Percentiles rank a stretch among this genome's conserved stretches.
These are phyloP conservation scores for Herminia tarsipennalis DNA, from an alignment of 2,888 invertebrate species.

Conservation along the genomic window DNA sequence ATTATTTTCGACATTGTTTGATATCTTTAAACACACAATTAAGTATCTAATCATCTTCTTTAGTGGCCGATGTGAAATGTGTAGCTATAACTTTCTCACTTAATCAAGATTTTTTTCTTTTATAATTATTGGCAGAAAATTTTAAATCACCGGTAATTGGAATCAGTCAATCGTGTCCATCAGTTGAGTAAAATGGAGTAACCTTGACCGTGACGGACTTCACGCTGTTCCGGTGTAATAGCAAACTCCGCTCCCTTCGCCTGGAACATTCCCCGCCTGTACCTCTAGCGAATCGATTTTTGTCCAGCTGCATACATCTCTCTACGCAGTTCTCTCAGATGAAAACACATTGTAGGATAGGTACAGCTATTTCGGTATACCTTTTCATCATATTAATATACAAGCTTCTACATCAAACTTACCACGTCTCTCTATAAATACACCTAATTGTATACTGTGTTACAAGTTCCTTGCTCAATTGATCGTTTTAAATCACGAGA, in stretches of 20 bases:
- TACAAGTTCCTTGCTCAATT: background rate
- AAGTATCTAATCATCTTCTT: no score
- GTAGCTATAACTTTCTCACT: background rate
- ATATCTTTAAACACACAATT: no score
- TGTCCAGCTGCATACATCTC: constrained; percentile 15
- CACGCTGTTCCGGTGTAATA: constrained; percentile 57
- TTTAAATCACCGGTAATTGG: constrained; percentile 50
- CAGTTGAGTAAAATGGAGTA: constrained; percentile 56
- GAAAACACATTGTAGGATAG: no score
- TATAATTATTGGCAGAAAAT: constrained; percentile 23
- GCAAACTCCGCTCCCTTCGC: constrained; percentile 46
- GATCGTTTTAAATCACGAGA: constrained; percentile 10
- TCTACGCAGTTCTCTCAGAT: constrained; percentile 10
- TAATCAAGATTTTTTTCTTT: constrained; percentile 4
- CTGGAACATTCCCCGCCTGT: constrained; percentile 45
- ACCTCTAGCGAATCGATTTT: constrained; percentile 65
- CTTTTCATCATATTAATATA: background rate
- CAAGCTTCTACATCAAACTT: no score
- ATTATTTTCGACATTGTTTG: no score
- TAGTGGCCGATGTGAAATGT: background rate
- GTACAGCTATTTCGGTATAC: background rate
- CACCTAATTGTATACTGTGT: background rate
- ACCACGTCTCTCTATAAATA: no score
- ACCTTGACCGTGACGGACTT: constrained; percentile 75
- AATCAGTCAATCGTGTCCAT: constrained; percentile 58